These are phyloP conservation scores for Schizotus pectinicornis DNA, from an alignment of 2,888 invertebrate genomes.

Conservation along the genomic window DNA sequence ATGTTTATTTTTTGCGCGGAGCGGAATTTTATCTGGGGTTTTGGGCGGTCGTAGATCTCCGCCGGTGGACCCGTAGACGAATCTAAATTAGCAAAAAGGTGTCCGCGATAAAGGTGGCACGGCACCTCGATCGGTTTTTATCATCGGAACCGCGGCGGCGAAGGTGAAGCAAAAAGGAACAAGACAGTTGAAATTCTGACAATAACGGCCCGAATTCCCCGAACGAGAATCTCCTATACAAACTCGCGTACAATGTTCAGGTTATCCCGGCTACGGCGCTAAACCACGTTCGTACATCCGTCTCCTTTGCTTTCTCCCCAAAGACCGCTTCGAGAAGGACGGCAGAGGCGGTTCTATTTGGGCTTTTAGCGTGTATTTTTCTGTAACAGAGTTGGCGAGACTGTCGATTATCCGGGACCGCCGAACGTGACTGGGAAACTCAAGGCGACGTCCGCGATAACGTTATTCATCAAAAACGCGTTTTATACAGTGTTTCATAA, in stretches of 20 bases:
- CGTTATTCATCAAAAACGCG: slow-evolving; percentile 59
- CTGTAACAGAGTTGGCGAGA: slow-evolving; percentile 52
- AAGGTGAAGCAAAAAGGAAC: slow-evolving; percentile 44
- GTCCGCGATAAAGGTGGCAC: neutral
- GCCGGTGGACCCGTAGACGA: too few species aligned
- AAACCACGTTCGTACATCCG: slow-evolving; percentile 36
- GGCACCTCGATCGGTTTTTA: slow-evolving; percentile 18
- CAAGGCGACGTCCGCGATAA: slow-evolving; percentile 50
- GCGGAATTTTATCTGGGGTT: too few species aligned
- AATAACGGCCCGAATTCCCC: slow-evolving; percentile 57
- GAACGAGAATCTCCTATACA: slow-evolving; percentile 57
- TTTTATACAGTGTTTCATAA: slow-evolving; percentile 58
- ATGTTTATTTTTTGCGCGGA: too few species aligned
- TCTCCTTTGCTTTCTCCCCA: slow-evolving; percentile 31
- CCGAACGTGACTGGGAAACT: slow-evolving; percentile 56
- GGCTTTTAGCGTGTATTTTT: slow-evolving; percentile 45
- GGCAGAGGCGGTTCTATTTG: slow-evolving; percentile 18
- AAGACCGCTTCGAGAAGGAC: slow-evolving; percentile 21
- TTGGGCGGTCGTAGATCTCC: too few species aligned
- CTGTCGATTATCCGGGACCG: slow-evolving; percentile 58
- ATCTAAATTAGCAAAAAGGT: too few species aligned
- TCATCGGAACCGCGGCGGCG: slow-evolving; percentile 15
- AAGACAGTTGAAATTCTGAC: slow-evolving; percentile 56
- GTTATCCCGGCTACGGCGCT: slow-evolving; percentile 45
- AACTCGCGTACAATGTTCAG: slow-evolving; percentile 54